Base-by-base conservation (phyloP, 2,113 vertebrate species). In the Hemiprocne comata region DNA sequence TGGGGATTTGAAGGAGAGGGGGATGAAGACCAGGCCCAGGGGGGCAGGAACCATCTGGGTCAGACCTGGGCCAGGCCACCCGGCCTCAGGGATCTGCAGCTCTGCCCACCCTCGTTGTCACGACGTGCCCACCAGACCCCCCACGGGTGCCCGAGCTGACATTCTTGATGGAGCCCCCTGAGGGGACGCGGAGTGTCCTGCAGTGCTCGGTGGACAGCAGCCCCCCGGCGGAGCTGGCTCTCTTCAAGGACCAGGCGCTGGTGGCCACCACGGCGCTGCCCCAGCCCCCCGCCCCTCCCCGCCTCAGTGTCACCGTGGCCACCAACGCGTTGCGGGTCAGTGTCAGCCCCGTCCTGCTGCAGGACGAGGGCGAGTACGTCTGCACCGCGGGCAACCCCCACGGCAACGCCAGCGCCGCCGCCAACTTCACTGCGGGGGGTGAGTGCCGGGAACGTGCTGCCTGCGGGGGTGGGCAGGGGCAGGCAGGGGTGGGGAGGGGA, bases 201-300 rank as follows among this genome's bases (percentile, higher is more conserved):
- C 89, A 96, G 54, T 98, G 98, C 96, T 81, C 4, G 0, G 98
- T 97, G 46, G 96, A 96, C 69, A 98, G 98, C 31, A 94, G 85
- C 26, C 98, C 98, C 0, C 81, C 19, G 3, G 96, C 98, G 13
- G 91, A 87, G 40, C 79, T 98, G 46, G 64, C 29, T 4, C 87
- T 98, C 36, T 34, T 83, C 81, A 97, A 93, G 3, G 62, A 84
- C 44, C 28, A 46, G 4, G 28, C 0, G 2, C 73, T 98, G 3
- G 76, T 98, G 92, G 97, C 96, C 29, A 96, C 98, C 34, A 95
- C 94, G 3, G 29, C 6, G 0, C 28, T 9, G 81, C 16, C 89
- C 16, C 18, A 65, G 1, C 33, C 58, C 0, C 2, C 24, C 2
- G 1, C 31, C 26, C 4, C 0, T 2, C 34, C 57, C 0, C 94